A percentile compares a stretch with the other conserved stretches of the same genome.
Conservation (phyloP, 2,888 invertebrate species). For the Selenia dentaria region DNA sequence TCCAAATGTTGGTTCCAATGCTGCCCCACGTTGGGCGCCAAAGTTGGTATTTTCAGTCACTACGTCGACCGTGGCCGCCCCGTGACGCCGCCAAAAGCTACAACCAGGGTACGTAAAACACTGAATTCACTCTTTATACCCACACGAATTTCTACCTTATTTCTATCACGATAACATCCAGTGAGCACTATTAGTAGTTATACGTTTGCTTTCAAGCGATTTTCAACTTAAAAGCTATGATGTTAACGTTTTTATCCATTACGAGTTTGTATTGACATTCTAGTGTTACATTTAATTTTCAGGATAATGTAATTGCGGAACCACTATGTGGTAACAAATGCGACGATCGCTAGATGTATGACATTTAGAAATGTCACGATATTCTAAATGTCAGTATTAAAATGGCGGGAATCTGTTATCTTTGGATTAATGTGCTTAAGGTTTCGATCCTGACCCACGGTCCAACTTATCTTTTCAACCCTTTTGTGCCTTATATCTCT, state of each 20-base stretch:
- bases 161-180: conserved; percentile 15
- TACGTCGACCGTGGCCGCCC: conserved; percentile 60
- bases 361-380: conserved; percentile 26
- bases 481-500: neutral
- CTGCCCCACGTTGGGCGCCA: conserved; percentile 24
- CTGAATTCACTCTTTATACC: conserved; percentile 22
- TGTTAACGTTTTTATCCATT: conserved; percentile 11
- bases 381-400: conserved; percentile 11
- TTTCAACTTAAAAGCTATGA: conserved; percentile 1
- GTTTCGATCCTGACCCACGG: neutral
- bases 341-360: conserved; percentile 21
- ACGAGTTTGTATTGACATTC: conserved; percentile 21
- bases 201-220: conserved; percentile 2
- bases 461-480: neutral
- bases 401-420: conserved; percentile 9
- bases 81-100: conserved; percentile 61
- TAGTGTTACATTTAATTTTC: conserved; percentile 27
- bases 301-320: conserved; percentile 23
- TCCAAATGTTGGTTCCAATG: conserved; percentile 41
- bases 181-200: conserved; percentile 5
- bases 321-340: conserved; percentile 13
- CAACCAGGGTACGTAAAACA: conserved; percentile 41
- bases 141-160: conserved; percentile 48
- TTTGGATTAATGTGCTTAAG: conserved; percentile 3
- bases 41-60: conserved; percentile 59